Conservation (phyloP, 1,140 invertebrate species). For the Calliphora vicina region DNA sequence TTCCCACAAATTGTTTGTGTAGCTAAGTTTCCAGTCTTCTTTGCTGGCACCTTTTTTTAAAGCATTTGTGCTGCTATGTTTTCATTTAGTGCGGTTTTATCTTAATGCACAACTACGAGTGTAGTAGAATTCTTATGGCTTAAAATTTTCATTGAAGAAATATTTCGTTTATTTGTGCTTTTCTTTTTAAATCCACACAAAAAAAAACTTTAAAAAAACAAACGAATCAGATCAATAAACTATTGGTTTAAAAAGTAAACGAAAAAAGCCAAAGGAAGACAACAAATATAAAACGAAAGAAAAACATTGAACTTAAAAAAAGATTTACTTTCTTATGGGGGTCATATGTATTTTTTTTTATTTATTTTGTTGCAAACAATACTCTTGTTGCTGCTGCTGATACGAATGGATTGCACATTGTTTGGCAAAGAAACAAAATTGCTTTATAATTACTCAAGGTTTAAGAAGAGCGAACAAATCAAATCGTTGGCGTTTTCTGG, state of each 20-base stretch:
- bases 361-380: neutral
- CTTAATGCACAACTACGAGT: neutral
- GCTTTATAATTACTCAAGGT: constrained; percentile 32
- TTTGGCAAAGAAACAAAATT: constrained; percentile 21
- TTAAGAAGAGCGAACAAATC: neutral
- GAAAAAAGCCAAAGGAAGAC: neutral
- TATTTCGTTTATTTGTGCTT: constrained; percentile 10
- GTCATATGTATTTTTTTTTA: neutral
- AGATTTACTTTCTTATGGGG: constrained; percentile 33
- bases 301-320: constrained; percentile 17
- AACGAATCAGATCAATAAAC: constrained; percentile 32
- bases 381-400: too few species aligned
- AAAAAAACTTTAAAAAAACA: too few species aligned
- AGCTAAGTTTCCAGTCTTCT: too few species aligned
- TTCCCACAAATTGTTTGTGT: too few species aligned
- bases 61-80: neutral
- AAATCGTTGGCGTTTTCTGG: neutral
- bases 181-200: neutral
- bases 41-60: neutral
- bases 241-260: constrained; percentile 21
- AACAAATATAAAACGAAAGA: neutral
- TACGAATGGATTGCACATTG: neutral
- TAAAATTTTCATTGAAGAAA: constrained; percentile 21
- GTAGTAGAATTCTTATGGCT: neutral
- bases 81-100: neutral